A percentile compares a stretch with the other conserved stretches of the same genome.
Evolutionary conservation across 2,113 vertebrate genomes (phyloP).

Genomic region (Sorex araneus): DNA sequence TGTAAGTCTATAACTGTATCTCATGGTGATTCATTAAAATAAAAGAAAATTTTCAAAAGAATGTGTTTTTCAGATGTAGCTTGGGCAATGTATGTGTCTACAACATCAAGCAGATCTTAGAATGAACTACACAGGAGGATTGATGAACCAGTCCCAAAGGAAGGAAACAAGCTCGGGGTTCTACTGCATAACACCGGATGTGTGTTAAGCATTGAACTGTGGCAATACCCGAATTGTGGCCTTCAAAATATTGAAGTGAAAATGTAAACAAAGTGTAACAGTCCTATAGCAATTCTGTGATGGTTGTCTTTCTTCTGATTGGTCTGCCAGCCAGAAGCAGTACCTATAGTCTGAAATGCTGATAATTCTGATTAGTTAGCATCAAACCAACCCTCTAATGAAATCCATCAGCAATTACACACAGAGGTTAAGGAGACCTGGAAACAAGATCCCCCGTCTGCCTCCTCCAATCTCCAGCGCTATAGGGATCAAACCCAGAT

Average conservation of each 20-base stretch:
- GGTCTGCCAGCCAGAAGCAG: not conserved
- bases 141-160: not conserved
- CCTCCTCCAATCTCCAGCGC: too few relatives aligned
- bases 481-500: too few relatives aligned
- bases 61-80: not conserved
- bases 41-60: not conserved
- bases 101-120: not conserved
- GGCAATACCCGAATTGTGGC: not conserved
- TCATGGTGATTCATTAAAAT: too few relatives aligned
- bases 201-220: not conserved
- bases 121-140: not conserved
- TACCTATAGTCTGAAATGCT: not conserved
- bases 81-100: not conserved
- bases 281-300: not conserved
- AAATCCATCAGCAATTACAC: slow-evolving; percentile 53
- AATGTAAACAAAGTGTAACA: not conserved
- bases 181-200: not conserved
- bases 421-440: slow-evolving; percentile 72
- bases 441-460: too few relatives aligned
- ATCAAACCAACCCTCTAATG: slow-evolving; percentile 42
- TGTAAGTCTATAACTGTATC: too few relatives aligned
- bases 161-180: not conserved
- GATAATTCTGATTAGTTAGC: slow-evolving; percentile 46
- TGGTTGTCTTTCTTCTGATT: not conserved
- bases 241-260: not conserved